Base-by-base conservation (phyloP, 2,888 invertebrate species). In the Gonocerus acuteangulatus region DNA sequence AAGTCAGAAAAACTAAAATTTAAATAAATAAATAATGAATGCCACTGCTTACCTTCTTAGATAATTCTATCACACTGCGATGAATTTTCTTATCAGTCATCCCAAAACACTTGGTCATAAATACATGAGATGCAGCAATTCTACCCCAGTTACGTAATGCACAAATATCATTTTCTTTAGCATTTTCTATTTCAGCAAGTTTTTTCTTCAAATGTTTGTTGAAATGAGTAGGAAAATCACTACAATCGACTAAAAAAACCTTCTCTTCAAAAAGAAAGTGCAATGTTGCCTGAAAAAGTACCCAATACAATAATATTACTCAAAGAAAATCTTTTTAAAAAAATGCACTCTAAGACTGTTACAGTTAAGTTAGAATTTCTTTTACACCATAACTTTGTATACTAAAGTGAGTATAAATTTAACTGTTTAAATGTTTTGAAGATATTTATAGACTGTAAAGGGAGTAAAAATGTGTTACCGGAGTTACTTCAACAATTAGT, bases 21-120 rank as follows among this genome's bases (percentile, higher is more conserved):
- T n/a, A n/a, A n/a, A n/a, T n/a, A n/a, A n/a, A n/a, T n/a, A n/a
- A n/a, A n/a, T n/a, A n/a, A n/a, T n/a, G n/a, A n/a, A n/a, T n/a
- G n/a, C n/a, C n/a, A n/a, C n/a, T n/a, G n/a, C 42, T 69, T 71
- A 85, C 85, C 79, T 87, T 91, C 71, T 81, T 83, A 73, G 91
- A 86, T 2, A 85, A 73, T 68, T 94, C 93, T 69, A 85, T 77
- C 23, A 92, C 72, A 56, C 80, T 77, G 73, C 84, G 86, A 57
- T 89, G 81, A 47, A 84, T 73, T 73, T 87, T 91, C 71, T 84
- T 87, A 73, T 93, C 91, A 68, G 80, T 78, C 68, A 80, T 79
- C 48, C 90, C 86, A 76, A 90, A 93, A 56, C 89, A 75, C 71
- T 84, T 82, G 64, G 82, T 80, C 63, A 81, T 79, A 19, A 89